Conservation (phyloP, 2,888 invertebrate species). For the Rhagonycha lutea region DNA sequence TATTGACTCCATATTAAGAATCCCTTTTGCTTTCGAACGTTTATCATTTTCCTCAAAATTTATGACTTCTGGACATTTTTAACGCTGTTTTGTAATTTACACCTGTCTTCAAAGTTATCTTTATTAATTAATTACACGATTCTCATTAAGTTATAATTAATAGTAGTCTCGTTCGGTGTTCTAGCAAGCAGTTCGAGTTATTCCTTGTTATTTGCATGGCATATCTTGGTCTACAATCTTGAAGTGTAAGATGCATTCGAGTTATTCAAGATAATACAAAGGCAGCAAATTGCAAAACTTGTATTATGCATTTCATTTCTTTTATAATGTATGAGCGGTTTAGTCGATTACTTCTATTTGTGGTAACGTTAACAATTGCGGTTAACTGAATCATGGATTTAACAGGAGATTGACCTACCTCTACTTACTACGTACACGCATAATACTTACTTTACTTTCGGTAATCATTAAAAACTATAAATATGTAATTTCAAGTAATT, state of each 20-base stretch:
- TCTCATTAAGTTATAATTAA: constrained; percentile 34
- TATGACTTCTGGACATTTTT: constrained; percentile 5
- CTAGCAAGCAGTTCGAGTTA: constrained; percentile 23
- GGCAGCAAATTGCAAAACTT: constrained; percentile 31
- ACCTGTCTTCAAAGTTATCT: constrained; percentile 28
- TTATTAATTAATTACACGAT: constrained; percentile 31
- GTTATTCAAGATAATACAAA: constrained; percentile 33
- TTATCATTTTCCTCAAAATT: background rate
- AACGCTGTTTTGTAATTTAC: constrained; percentile 9
- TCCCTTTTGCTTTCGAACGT: background rate
- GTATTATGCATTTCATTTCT: constrained; percentile 29
- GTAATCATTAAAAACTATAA: too few species aligned
- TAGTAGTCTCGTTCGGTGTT: constrained; percentile 21
- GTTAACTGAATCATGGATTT: constrained; percentile 26
- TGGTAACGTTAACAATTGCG: constrained; percentile 24
- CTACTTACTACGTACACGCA: background rate
- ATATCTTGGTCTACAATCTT: constrained; percentile 31
- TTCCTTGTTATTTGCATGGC: constrained; percentile 26
- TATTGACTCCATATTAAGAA: background rate
- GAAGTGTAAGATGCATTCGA: constrained; percentile 32
- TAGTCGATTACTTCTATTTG: constrained; percentile 28
- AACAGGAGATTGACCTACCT: constrained; percentile 13
- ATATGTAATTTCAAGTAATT: too few species aligned
- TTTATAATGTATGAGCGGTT: constrained; percentile 29
- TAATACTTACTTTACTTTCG: too few species aligned